Conservation (phyloP, 1,140 invertebrate species). For the Drosophila willistoni region DNA sequence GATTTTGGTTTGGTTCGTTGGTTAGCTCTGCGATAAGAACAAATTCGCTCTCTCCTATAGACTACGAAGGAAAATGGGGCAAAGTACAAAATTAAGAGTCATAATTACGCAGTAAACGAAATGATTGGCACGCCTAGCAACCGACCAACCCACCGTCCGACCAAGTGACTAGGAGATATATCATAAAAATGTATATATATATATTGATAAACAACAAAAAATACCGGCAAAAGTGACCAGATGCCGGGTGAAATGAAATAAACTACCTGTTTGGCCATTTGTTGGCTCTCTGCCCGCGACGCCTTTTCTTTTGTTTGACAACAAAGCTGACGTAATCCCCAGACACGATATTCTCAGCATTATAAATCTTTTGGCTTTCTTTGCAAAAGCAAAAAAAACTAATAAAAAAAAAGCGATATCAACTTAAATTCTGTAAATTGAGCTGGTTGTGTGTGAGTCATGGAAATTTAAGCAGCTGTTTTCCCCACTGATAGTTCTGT, state of each 20-base stretch:
- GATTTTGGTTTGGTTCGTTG: neutral
- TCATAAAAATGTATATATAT: slow-evolving; percentile 3
- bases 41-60: neutral
- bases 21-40: slow-evolving; percentile 13
- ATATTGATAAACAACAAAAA: slow-evolving; percentile 3
- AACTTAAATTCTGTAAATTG: slow-evolving; percentile 19
- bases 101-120: slow-evolving; percentile 18
- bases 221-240: slow-evolving; percentile 20
- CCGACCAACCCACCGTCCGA: slow-evolving; percentile 4
- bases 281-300: slow-evolving; percentile 60
- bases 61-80: neutral
- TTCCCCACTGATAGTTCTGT: neutral
- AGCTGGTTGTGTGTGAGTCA: slow-evolving; percentile 9
- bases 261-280: slow-evolving; percentile 50
- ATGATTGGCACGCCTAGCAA: slow-evolving; percentile 9
- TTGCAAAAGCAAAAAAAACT: slow-evolving; percentile 10
- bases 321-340: slow-evolving; percentile 73
- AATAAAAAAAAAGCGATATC: neutral
- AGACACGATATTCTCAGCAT: slow-evolving; percentile 24
- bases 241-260: slow-evolving; percentile 6
- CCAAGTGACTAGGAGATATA: neutral
- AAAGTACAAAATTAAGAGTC: slow-evolving; percentile 14
- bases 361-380: slow-evolving; percentile 3
- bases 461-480: slow-evolving; percentile 51
- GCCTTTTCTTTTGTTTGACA: slow-evolving; percentile 64